phyloP scores from a whole-genome alignment of 1,140 invertebrate genomes.

The Drosophila kurseongensis region DNA sequence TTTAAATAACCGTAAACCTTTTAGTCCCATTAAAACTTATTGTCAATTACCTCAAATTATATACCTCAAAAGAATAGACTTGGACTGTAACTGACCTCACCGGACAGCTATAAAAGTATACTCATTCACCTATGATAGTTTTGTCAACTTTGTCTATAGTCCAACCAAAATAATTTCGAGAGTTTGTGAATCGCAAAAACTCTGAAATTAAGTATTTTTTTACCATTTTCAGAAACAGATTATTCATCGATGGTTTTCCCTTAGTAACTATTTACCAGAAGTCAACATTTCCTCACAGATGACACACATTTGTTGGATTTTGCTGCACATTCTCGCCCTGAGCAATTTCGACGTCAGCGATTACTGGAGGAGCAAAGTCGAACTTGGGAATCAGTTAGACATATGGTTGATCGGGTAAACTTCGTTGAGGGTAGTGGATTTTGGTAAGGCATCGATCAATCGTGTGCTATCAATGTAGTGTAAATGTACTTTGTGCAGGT shows the following conservation, averaged over 20 bases:
- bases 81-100: conserved; percentile 12
- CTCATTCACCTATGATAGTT: neutral
- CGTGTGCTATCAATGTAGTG: conserved; percentile 2
- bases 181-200: neutral
- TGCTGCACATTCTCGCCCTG: neutral
- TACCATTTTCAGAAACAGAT: neutral
- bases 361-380: conserved; percentile 43
- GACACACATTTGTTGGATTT: conserved; percentile 32
- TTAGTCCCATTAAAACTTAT: neutral
- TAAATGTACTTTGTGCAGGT: conserved; percentile 31
- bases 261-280: conserved; percentile 7
- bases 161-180: neutral
- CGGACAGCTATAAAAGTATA: conserved; percentile 4
- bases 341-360: conserved; percentile 42
- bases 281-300: conserved; percentile 30
- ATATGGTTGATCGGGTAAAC: conserved; percentile 9
- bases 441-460: conserved; percentile 13
- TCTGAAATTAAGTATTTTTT: neutral
- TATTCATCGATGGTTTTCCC: conserved; percentile 36
- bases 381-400: conserved; percentile 1
- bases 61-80: neutral
- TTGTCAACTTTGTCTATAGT: neutral
- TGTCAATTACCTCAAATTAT: conserved; percentile 28
- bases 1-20: neutral
- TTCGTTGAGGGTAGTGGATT: conserved; percentile 7